Base-by-base conservation (phyloP, 2,113 vertebrate species). In the Silurus glanis region DNA sequence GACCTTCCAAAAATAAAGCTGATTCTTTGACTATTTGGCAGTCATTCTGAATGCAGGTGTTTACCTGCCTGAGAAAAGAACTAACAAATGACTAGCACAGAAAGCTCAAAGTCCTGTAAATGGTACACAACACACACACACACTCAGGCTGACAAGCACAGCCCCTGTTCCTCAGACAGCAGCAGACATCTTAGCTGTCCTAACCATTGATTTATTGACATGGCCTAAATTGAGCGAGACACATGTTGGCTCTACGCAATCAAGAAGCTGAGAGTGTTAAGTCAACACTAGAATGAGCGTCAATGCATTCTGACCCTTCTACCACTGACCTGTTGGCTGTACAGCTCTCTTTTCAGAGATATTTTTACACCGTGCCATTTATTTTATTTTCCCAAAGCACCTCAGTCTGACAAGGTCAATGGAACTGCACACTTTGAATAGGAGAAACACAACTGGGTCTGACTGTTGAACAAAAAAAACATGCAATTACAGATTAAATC, bases 201-300 rank as follows among this genome's bases (percentile, higher is more conserved):
- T 75, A 19, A 74, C 51, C 49, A 87, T 67, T 87, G 86, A 83
- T 83, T 87, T 83, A 87, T 87, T 71, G 84, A 64, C 80, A 83
- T 56, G 67, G 19, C 71, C 72, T 83, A 85, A 85, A 85, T 71
- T 71, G 76, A 85, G 84, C 25, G 7, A 51, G 45, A 83, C 75
- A 80, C 51, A 13, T 79, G 82, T 83, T 64, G 37, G 8, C 56
- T 53, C n/a, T 37, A 69, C 45, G 28, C 76, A 85, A n/a, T 80
- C 74, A 80, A 58, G 62, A 58, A 37, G 0, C 25, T 69, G 28
- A 45, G 28, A 66, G 84, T 67, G 84, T 85, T 79, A 6, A 19
- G 84, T 78, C 80, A 88, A 79, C 74, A 64, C 67, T 71, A 53
- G 62, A 86, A 83, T 74, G 13, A 69, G 74, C 28, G 83, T 86